Percentiles rank a stretch among this genome's conserved stretches.
Conservation (phyloP, 1,140 invertebrate species). For the Micrasema longulum region DNA sequence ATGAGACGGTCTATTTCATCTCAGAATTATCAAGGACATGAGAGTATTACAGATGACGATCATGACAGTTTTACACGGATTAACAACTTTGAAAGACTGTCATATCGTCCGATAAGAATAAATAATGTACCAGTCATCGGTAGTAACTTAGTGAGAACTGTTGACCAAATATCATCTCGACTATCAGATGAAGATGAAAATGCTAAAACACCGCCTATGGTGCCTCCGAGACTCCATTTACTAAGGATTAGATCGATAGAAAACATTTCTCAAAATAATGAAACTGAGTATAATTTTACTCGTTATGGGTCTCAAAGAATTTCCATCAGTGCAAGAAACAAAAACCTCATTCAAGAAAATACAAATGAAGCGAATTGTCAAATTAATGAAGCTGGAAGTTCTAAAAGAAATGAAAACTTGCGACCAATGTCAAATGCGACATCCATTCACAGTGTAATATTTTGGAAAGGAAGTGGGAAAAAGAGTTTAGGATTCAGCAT, state of each 20-base stretch:
- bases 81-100: constrained; percentile 33
- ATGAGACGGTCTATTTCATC: constrained; percentile 57
- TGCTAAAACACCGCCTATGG: constrained; percentile 20
- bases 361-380: too few relatives aligned
- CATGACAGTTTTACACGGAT: constrained; percentile 19
- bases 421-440: constrained; percentile 32
- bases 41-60: constrained; percentile 56
- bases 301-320: constrained; percentile 39
- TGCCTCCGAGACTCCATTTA: constrained; percentile 18
- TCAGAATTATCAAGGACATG: constrained; percentile 66
- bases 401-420: constrained; percentile 6
- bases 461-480: constrained; percentile 84
- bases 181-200: constrained; percentile 37
- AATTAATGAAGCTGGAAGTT: constrained; percentile 3
- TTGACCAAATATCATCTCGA: constrained; percentile 51
- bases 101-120: constrained; percentile 38
- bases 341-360: constrained; percentile 43
- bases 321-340: constrained; percentile 15
- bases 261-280: constrained; percentile 11
- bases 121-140: constrained; percentile 29
- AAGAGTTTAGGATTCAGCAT: constrained; percentile 83
- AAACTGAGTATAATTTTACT: constrained; percentile 32
- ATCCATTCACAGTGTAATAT: constrained; percentile 65
- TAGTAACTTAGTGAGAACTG: constrained; percentile 50
- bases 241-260: constrained; percentile 29